Percentiles rank a stretch among this genome's conserved stretches.
phyloP scores from a whole-genome alignment of 2,113 vertebrate genomes.

The Alosa alosa region DNA sequence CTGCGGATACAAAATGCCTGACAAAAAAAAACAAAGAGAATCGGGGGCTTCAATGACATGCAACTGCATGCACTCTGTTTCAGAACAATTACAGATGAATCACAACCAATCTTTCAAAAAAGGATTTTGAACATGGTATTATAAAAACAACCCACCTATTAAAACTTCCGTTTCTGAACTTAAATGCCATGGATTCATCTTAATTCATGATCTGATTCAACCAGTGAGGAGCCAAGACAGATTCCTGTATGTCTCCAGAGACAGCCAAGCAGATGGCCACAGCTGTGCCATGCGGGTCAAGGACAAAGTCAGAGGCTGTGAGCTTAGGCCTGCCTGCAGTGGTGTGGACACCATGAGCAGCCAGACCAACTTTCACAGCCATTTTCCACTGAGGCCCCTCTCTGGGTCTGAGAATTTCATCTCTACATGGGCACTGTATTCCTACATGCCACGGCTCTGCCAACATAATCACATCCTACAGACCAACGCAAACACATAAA shows the following conservation, averaged over 20 bases:
- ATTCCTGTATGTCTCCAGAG: background rate
- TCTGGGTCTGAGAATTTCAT: background rate
- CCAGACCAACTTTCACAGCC: background rate
- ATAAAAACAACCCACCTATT: background rate
- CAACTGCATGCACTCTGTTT: background rate
- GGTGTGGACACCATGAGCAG: background rate
- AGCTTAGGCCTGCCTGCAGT: background rate
- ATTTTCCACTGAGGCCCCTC: background rate
- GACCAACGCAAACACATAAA: background rate
- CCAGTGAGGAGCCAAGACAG: background rate
- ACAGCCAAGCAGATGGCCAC: background rate
- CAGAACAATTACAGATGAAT: background rate
- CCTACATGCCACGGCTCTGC: background rate
- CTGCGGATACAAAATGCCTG: background rate
- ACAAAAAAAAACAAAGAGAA: background rate
- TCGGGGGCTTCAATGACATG: background rate
- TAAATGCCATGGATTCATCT: background rate
- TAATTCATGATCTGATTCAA: background rate
- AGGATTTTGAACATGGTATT: background rate
- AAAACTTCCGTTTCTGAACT: background rate
- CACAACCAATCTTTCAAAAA: background rate
- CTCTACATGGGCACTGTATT: background rate
- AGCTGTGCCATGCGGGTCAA: constrained; percentile 6
- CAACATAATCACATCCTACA: background rate
- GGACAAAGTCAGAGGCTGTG: background rate